A percentile compares a stretch with the other conserved stretches of the same genome.
Conservation (phyloP, 1,140 invertebrate species). For the Ceratina australensis region DNA sequence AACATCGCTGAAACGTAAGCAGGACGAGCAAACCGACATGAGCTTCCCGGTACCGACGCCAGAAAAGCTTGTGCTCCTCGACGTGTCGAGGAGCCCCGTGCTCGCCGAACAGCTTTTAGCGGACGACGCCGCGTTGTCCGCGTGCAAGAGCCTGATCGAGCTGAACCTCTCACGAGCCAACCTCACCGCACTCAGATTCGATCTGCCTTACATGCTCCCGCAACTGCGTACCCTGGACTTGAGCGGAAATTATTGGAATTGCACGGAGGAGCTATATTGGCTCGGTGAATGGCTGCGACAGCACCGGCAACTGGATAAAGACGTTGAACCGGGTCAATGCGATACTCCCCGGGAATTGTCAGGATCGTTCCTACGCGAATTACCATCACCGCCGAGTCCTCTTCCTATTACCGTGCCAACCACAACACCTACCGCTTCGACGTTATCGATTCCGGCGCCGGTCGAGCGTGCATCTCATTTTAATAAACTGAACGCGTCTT, state of each 20-base stretch:
- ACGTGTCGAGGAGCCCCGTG: constrained; percentile 87
- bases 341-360: constrained; percentile 68
- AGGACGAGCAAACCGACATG: constrained; percentile 80
- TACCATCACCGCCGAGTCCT: constrained; percentile 66
- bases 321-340: constrained; percentile 70
- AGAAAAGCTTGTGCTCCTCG: constrained; percentile 85
- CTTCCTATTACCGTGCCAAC: constrained; percentile 5
- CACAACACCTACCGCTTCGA: constrained; percentile 3
- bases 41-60: constrained; percentile 85
- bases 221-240: constrained; percentile 83
- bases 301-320: constrained; percentile 78
- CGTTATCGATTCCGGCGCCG: constrained; percentile 26
- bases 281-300: constrained; percentile 83
- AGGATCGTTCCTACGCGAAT: constrained; percentile 74
- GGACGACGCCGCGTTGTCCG: constrained; percentile 85
- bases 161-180: constrained; percentile 85
- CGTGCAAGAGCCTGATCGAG: constrained; percentile 84
- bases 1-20: constrained; percentile 80
- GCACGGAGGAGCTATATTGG: constrained; percentile 82
- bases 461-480: constrained; percentile 28
- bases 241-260: constrained; percentile 84
- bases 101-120: constrained; percentile 85
- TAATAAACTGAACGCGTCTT: constrained; percentile 40
- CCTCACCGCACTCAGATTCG: constrained; percentile 83
- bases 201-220: constrained; percentile 85